Percentiles rank a stretch among this genome's conserved stretches.
phyloP scores from a whole-genome alignment of 2,797 vertebrate species.

The Nannoperca australis region DNA sequence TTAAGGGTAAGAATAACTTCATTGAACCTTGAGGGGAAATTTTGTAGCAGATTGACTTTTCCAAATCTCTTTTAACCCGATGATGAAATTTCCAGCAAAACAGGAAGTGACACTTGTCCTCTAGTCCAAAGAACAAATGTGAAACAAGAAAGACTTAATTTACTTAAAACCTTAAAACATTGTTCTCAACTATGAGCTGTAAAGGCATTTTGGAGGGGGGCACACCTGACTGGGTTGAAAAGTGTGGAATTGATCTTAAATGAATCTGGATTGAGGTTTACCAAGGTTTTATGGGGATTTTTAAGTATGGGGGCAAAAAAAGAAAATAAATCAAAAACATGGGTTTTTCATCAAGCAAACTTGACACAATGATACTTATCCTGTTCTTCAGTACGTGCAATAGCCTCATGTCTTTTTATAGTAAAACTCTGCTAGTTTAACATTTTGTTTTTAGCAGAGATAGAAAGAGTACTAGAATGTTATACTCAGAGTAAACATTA shows the following conservation, averaged over 20 bases:
- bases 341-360: not conserved
- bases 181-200: not conserved
- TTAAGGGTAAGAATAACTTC: constrained; percentile 52
- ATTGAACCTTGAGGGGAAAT: constrained; percentile 32
- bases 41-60: constrained; percentile 36
- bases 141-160: constrained; percentile 1
- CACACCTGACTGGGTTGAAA: not conserved
- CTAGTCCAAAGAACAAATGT: not conserved
- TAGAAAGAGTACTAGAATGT: too few species aligned
- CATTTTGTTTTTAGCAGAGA: too few species aligned
- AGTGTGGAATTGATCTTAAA: not conserved
- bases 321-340: not conserved
- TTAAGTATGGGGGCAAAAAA: not conserved
- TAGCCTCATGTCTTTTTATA: too few species aligned
- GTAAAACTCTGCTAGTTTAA: too few species aligned
- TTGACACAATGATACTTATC: not conserved
- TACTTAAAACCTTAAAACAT: not conserved
- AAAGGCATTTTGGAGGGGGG: not conserved
- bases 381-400: not conserved
- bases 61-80: constrained; percentile 25
- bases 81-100: constrained; percentile 10
- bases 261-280: not conserved
- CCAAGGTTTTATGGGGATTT: not conserved
- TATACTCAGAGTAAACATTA: too few species aligned
- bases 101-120: constrained; percentile 2